phyloP scores from a whole-genome alignment of 2,113 vertebrate genomes.

The Myanophis thanlyinensis region DNA sequence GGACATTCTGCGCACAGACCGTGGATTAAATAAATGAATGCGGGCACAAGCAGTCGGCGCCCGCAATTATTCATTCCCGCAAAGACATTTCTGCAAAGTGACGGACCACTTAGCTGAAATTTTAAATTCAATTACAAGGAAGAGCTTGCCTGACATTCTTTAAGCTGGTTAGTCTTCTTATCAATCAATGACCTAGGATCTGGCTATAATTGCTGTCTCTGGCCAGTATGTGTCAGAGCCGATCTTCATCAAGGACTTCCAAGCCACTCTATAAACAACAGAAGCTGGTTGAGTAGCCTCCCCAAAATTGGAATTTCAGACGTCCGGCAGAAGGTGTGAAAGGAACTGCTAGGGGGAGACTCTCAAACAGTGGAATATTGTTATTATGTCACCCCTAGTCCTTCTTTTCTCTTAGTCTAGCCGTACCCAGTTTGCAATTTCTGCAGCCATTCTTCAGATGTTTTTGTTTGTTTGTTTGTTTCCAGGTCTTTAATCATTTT shows the following conservation, averaged over 20 bases:
- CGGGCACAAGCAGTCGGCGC: background rate
- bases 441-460: no score
- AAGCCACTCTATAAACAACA: background rate
- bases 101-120: conserved; percentile 1
- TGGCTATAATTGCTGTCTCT: background rate
- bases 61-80: conserved; percentile 7
- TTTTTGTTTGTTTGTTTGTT: no score
- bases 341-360: background rate
- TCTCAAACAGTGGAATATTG: no score
- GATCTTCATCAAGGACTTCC: background rate
- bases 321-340: background rate
- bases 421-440: no score
- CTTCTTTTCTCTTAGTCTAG: no score
- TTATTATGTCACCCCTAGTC: no score
- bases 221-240: background rate
- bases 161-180: background rate
- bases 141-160: background rate
- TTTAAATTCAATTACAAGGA: conserved; percentile 10
- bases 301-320: background rate
- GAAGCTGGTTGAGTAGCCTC: background rate
- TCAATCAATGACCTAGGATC: background rate
- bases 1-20: background rate
- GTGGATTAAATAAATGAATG: conserved; percentile 22
- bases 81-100: background rate
- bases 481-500: no score